Percentiles rank a stretch among this genome's conserved stretches.
These are phyloP conservation scores for Diglossa brunneiventris DNA, from an alignment of 2,113 vertebrate genomes.

Conservation along the genomic window DNA sequence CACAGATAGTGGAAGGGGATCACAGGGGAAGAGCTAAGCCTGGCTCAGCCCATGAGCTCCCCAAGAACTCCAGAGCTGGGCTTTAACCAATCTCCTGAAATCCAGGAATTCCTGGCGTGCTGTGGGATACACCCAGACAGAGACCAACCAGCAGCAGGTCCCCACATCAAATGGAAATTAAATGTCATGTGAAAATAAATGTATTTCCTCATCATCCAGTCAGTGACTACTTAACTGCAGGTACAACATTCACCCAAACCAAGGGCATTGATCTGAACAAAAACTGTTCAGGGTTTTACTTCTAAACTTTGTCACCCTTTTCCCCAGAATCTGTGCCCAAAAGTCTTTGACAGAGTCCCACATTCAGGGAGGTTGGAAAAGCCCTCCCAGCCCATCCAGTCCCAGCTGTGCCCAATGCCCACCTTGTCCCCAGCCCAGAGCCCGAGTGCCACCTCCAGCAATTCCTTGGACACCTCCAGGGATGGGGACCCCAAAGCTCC, in stretches of 20 bases:
- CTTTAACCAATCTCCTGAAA: neutral
- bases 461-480: neutral
- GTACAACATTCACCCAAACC: neutral
- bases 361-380: neutral
- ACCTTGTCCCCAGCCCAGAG: neutral
- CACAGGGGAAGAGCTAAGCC: neutral
- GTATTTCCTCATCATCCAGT: neutral
- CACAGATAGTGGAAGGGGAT: rapidly evolving
- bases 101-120: neutral
- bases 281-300: rapidly evolving
- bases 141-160: neutral
- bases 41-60: neutral
- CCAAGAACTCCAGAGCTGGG: neutral
- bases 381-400: neutral
- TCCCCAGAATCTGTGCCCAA: too few species aligned
- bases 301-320: too few species aligned
- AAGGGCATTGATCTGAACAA: rapidly evolving
- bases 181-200: neutral
- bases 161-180: too few species aligned
- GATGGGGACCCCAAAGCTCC: neutral
- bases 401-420: rapidly evolving
- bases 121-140: too few species aligned
- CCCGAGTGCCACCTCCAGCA: neutral
- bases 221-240: neutral
- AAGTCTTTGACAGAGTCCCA: neutral